Base-by-base conservation (phyloP, 2,113 vertebrate species). In the Hippopotamus amphibius region DNA sequence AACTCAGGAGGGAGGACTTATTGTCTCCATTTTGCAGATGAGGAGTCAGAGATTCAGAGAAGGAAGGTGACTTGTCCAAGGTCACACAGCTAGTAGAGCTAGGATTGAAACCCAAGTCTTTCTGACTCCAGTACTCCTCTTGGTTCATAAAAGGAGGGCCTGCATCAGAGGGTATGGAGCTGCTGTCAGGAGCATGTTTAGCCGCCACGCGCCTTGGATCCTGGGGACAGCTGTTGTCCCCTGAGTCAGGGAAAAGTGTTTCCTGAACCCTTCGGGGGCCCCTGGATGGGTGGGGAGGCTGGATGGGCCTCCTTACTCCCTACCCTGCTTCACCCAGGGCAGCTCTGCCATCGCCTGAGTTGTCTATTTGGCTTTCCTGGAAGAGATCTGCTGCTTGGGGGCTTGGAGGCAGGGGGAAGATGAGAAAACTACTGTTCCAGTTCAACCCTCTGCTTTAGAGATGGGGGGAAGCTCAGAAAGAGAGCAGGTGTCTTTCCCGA, bases 11-110 rank as follows among this genome's bases (percentile, higher is more conserved):
- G n/a, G 59, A 81, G 57, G 53, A 69, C 68, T 92, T 30, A 63
- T 17, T 24, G 26, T 61, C 28, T 83, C 46, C 46, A 28, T 46
- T 88, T 82, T 83, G n/a, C 69, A 92, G 63, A 88, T 2, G 0
- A 79, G 80, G 72, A 92, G 92, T 63, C 86, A 96, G 95, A 55
- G 82, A n/a, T 84, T 94, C 5, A 93, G 87, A 96, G 69, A 74
- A 65, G 88, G 81, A 93, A 93, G 92, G 95, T 95, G 37, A 77
- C 94, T 97, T 97, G 7, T 57, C 84, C 26, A 65, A 21, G 85
- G 48, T 57, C 22, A 86, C 91, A 2, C 55, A 96, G 48, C 53
- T n/a, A 1, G 0, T 30, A 55, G 66, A 82, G 74, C n/a, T 43
- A 16, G 37, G 59, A n/a, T 55, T 55, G 50, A 79, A 55, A 79